Percentiles rank a stretch among this genome's conserved stretches.
phyloP scores from a whole-genome alignment of 2,113 vertebrate species.

The Pao palembangensis region DNA sequence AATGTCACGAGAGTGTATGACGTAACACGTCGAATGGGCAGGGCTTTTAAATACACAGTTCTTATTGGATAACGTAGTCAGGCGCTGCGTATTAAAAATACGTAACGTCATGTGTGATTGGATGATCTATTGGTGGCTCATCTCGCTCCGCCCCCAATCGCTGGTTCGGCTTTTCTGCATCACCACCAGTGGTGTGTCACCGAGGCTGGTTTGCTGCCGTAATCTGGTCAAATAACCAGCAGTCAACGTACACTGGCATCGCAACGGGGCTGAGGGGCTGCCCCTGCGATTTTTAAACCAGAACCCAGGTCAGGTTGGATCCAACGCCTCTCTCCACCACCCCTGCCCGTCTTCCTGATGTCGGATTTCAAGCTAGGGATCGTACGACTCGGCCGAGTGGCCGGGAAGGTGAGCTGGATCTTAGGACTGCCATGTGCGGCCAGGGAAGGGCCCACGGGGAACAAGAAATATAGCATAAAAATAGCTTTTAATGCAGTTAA shows the following conservation, averaged over 20 bases:
- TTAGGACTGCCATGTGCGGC: constrained; percentile 77
- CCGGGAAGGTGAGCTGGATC: constrained; percentile 88
- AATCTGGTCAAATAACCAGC: constrained; percentile 51
- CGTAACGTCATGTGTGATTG: constrained; percentile 47
- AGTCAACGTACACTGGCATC: constrained; percentile 51
- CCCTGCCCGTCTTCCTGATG: constrained; percentile 74
- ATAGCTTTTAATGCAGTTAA: not conserved
- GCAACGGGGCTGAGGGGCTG: constrained; percentile 65
- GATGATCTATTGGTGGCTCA: constrained; percentile 18
- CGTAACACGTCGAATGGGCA: constrained; percentile 32
- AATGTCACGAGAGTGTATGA: constrained; percentile 51
- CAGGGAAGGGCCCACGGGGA: constrained; percentile 65
- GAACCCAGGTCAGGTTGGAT: constrained; percentile 32
- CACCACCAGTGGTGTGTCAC: constrained; percentile 74
- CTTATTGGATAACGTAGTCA: constrained; percentile 44
- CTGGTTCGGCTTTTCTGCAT: constrained; percentile 64
- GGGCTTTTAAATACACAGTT: constrained; percentile 3
- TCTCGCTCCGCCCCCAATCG: constrained; percentile 37
- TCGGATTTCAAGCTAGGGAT: constrained; percentile 95
- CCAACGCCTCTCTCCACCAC: constrained; percentile 30
- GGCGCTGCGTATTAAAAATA: constrained; percentile 6
- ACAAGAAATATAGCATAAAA: constrained; percentile 26
- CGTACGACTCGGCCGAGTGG: constrained; percentile 94
- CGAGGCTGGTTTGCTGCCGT: constrained; percentile 68
- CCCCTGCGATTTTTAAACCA: constrained; percentile 52